Evolutionary conservation across 2,113 vertebrate genomes (phyloP).

Genomic region (Pedionomus torquatus): DNA sequence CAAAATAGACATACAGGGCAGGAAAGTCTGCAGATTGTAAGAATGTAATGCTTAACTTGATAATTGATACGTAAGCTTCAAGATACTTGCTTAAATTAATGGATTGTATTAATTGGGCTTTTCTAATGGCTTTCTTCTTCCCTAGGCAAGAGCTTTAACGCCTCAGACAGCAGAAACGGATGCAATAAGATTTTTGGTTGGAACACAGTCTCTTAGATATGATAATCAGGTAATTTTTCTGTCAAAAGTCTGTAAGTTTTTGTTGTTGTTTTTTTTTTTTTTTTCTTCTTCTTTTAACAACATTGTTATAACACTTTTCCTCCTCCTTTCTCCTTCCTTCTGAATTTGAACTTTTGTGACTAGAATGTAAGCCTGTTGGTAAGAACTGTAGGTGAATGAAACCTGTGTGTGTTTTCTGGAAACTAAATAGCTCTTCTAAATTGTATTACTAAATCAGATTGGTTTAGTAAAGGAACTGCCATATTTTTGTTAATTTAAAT

Average conservation of each 20-base stretch:
- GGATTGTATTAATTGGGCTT: neutral
- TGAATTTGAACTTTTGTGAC: neutral
- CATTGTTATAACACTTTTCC: neutral
- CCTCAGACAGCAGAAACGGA: conserved; percentile 96
- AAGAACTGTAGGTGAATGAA: neutral
- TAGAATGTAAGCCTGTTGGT: neutral
- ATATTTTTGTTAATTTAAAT: neutral
- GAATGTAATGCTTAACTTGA: neutral
- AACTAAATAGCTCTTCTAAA: neutral
- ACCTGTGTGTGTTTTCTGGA: neutral
- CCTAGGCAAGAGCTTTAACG: conserved; percentile 92
- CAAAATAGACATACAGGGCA: neutral
- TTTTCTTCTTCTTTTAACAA: neutral
- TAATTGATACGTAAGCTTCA: neutral
- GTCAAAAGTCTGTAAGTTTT: conserved; percentile 2
- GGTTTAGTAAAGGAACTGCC: neutral
- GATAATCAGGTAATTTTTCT: conserved; percentile 92
- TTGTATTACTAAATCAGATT: neutral
- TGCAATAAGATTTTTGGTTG: conserved; percentile 95
- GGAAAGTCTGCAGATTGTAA: neutral
- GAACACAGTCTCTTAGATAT: conserved; percentile 96
- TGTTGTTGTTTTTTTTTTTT: too few species aligned
- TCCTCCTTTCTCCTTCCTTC: accelerated
- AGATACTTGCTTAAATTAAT: neutral
- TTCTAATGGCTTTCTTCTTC: conserved; percentile 26